Conservation (phyloP, 2,888 invertebrate genomes). For the Tribolium freemani region DNA sequence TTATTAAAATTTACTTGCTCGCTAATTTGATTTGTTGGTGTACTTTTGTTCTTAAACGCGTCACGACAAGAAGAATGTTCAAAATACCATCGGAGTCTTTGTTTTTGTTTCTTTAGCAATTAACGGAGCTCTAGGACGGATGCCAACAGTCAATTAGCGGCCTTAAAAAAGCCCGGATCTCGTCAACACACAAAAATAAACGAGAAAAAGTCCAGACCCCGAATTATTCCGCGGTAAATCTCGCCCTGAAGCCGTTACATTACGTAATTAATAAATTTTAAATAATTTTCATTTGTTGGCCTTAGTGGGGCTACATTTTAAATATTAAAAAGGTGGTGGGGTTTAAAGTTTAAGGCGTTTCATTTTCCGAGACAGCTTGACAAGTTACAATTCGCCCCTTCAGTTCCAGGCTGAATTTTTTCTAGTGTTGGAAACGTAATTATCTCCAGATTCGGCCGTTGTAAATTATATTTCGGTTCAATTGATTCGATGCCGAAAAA, state of each 20-base stretch:
- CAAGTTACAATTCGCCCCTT: background rate
- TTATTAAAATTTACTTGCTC: no score
- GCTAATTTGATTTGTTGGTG: no score
- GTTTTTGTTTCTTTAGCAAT: background rate
- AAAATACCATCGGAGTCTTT: background rate
- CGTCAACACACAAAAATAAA: background rate
- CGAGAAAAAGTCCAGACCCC: background rate
- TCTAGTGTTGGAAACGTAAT: background rate
- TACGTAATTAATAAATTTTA: no score
- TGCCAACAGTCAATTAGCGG: background rate
- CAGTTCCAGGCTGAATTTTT: background rate
- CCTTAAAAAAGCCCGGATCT: background rate
- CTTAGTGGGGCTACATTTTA: no score
- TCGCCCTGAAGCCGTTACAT: no score
- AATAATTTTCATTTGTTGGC: no score
- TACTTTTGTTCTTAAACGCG: no score
- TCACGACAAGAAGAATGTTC: background rate
- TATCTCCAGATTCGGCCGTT: no score
- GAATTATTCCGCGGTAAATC: background rate
- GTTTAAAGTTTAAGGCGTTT: background rate
- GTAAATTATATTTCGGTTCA: no score
- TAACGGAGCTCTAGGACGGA: background rate
- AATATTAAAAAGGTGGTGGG: no score
- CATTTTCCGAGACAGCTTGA: background rate
- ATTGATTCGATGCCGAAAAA: background rate